phyloP scores from a whole-genome alignment of 2,888 invertebrate genomes.

The Cephus rjabovi region DNA sequence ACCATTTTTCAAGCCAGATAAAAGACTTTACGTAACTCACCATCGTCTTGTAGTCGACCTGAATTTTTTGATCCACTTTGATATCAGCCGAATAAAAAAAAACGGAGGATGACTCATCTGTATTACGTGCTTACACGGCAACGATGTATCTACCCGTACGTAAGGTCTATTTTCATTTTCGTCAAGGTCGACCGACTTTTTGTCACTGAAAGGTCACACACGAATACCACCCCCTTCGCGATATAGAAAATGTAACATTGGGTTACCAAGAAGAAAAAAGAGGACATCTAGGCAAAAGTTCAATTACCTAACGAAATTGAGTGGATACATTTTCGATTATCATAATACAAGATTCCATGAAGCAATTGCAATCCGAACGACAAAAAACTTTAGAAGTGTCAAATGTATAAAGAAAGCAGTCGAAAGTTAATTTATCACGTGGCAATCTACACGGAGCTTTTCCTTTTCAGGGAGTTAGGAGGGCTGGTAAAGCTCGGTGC shows the following conservation, averaged over 20 bases:
- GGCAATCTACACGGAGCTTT: neutral
- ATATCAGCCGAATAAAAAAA: neutral
- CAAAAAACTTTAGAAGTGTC: neutral
- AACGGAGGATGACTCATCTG: neutral
- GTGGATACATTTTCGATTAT: neutral
- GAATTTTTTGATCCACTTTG: neutral
- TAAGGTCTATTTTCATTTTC: neutral
- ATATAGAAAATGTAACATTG: neutral
- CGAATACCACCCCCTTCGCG: neutral
- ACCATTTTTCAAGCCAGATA: neutral
- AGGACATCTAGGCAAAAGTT: neutral
- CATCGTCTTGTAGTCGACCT: neutral
- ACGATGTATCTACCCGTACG: neutral
- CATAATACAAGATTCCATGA: neutral
- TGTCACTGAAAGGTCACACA: neutral
- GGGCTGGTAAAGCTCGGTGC: neutral
- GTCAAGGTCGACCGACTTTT: neutral
- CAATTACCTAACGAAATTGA: neutral
- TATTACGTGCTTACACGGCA: neutral
- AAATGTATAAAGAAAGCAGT: neutral
- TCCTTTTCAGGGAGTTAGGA: neutral
- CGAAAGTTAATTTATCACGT: neutral
- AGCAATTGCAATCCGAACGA: neutral
- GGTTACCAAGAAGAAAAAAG: neutral
- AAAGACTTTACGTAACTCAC: neutral